Conservation (phyloP, 1,140 invertebrate genomes). For the Cydia fagiglandana region DNA sequence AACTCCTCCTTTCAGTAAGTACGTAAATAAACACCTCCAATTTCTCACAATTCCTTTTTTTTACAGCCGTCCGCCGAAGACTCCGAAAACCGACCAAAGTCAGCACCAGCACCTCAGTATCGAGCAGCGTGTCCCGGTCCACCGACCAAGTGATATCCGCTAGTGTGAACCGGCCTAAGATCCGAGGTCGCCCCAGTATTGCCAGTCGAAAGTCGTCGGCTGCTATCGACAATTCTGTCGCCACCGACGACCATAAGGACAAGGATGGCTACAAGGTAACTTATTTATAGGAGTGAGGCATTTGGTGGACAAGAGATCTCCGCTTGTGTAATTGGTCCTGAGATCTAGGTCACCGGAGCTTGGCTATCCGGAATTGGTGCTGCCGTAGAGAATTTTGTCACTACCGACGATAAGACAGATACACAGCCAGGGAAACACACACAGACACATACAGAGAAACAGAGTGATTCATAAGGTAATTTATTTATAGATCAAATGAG, state of each 20-base stretch:
- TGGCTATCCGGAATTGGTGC: constrained; percentile 77
- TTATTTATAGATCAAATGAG: not conserved
- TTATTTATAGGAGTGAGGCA: not conserved
- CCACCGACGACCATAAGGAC: constrained; percentile 80
- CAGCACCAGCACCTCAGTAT: constrained; percentile 59
- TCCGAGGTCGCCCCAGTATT: constrained; percentile 83
- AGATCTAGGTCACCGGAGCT: constrained; percentile 83
- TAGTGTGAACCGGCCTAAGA: constrained; percentile 85
- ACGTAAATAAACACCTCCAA: not conserved
- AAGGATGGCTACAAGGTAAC: constrained; percentile 83
- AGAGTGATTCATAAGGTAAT: constrained; percentile 82
- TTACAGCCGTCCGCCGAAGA: constrained; percentile 78
- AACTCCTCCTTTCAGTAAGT: not conserved
- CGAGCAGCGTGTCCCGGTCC: constrained; percentile 69
- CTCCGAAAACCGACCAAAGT: constrained; percentile 79
- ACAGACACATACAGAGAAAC: constrained; percentile 42
- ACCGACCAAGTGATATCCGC: constrained; percentile 79
- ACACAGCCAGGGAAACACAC: too few relatives aligned
- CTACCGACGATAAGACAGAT: constrained; percentile 72
- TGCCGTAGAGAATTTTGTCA: constrained; percentile 78
- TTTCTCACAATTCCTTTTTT: constrained; percentile 25
- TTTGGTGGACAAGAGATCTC: constrained; percentile 56
- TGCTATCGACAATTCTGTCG: constrained; percentile 81
- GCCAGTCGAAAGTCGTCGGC: constrained; percentile 81
- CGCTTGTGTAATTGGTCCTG: constrained; percentile 85